phyloP scores from a whole-genome alignment of 1,140 invertebrate genomes.

The Holotrichia oblita region DNA sequence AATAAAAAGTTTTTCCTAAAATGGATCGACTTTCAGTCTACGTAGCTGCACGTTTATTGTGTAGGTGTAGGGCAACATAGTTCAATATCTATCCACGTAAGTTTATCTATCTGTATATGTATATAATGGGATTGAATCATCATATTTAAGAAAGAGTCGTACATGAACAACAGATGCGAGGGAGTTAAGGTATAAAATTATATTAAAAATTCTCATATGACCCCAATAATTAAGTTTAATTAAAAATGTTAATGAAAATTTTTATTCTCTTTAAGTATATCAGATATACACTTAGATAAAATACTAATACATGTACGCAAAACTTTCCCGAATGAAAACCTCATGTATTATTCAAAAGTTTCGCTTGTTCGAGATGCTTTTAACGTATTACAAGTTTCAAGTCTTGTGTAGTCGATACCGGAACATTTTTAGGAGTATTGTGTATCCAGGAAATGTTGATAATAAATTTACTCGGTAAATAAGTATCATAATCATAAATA shows the following conservation, averaged over 20 bases:
- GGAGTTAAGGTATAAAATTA: no score
- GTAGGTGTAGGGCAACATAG: no score
- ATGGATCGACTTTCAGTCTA: no score
- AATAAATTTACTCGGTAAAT: neutral
- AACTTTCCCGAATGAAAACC: neutral
- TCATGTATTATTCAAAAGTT: slow-evolving; percentile 4
- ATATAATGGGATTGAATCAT: no score
- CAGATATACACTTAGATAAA: neutral
- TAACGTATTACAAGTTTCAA: neutral
- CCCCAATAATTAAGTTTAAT: neutral
- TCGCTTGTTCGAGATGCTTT: neutral
- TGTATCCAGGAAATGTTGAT: neutral
- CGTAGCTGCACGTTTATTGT: no score
- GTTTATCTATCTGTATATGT: no score
- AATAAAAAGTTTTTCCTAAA: no score
- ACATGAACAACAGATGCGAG: no score
- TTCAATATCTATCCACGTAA: no score
- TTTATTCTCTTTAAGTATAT: neutral
- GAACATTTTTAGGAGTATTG: neutral
- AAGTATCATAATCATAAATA: no score
- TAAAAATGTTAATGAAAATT: neutral
- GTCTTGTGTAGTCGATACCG: neutral
- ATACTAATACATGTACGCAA: neutral
- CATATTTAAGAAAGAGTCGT: no score
- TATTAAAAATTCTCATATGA: no score